Conservation (phyloP, 2,888 invertebrate genomes). For the Lasioglossum marginatum region DNA sequence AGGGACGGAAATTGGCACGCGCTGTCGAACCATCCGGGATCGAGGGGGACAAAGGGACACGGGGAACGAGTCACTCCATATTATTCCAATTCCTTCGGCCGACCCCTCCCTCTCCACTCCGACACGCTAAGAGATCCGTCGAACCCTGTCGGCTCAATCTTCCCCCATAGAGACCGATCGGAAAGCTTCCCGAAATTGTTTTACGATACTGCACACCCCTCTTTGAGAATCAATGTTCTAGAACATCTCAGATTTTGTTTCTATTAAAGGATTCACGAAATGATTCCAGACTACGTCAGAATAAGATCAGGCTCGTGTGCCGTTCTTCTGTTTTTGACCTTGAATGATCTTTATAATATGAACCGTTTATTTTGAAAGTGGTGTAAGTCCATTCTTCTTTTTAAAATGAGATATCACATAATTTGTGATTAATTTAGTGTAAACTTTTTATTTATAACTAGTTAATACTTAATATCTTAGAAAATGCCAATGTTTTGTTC, state of each 20-base stretch:
- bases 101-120: slow-evolving; percentile 8
- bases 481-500: too few relatives aligned
- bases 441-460: too few relatives aligned
- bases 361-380: too few relatives aligned
- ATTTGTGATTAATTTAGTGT: too few relatives aligned
- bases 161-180: not conserved
- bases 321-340: too few relatives aligned
- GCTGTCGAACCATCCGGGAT: slow-evolving; percentile 37
- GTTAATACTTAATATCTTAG: too few relatives aligned
- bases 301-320: too few relatives aligned
- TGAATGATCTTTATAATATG: too few relatives aligned
- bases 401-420: too few relatives aligned
- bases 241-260: not conserved
- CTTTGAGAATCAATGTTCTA: not conserved
- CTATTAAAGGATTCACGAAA: not conserved
- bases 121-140: slow-evolving; percentile 32
- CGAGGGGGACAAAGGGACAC: not conserved
- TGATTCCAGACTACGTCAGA: too few relatives aligned
- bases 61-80: slow-evolving; percentile 25
- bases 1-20: slow-evolving; percentile 61
- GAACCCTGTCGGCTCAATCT: slow-evolving; percentile 5
- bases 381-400: too few relatives aligned
- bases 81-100: slow-evolving; percentile 58
- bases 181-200: slow-evolving; percentile 25
- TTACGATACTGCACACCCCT: slow-evolving; percentile 22